phyloP scores from a whole-genome alignment of 2,797 vertebrate species.

The Poecilia gillii region DNA sequence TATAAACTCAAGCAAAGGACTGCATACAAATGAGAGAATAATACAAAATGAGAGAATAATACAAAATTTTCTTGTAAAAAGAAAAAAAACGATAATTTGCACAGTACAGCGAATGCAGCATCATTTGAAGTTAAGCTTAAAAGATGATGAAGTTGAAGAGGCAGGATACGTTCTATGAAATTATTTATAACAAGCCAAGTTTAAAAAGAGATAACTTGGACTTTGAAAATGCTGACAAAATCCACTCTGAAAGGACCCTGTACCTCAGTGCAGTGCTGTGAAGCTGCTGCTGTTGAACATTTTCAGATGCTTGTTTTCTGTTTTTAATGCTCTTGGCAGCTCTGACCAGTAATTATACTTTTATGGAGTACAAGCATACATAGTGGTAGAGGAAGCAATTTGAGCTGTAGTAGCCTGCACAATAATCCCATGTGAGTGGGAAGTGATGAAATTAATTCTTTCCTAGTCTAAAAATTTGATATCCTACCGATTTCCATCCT shows the following conservation, averaged over 20 bases:
- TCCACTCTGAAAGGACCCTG: background rate
- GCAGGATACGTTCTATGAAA: background rate
- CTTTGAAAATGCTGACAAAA: background rate
- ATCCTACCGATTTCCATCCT: conserved; percentile 53
- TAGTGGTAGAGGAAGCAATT: conserved; percentile 55
- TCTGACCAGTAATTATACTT: conserved; percentile 46
- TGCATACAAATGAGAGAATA: background rate
- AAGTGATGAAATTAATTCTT: conserved; percentile 75
- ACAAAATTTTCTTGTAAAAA: background rate
- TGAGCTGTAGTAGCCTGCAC: conserved; percentile 42
- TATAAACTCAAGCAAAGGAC: background rate
- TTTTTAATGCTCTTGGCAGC: conserved; percentile 12
- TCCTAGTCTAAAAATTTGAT: conserved; percentile 68
- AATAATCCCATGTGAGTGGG: conserved; percentile 57
- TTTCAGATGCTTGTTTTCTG: conserved; percentile 22
- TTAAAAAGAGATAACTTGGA: background rate
- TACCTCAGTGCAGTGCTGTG: conserved; percentile 6
- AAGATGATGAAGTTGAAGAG: background rate
- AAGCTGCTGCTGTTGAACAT: conserved; percentile 13
- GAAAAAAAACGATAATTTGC: background rate
- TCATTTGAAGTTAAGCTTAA: background rate
- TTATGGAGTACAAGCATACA: conserved; percentile 39
- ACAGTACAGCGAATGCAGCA: background rate
- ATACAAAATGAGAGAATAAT: background rate
- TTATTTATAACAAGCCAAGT: background rate